These are phyloP conservation scores for Ardeotis arabs DNA, from an alignment of 2,113 vertebrate genomes.

Conservation along the genomic window DNA sequence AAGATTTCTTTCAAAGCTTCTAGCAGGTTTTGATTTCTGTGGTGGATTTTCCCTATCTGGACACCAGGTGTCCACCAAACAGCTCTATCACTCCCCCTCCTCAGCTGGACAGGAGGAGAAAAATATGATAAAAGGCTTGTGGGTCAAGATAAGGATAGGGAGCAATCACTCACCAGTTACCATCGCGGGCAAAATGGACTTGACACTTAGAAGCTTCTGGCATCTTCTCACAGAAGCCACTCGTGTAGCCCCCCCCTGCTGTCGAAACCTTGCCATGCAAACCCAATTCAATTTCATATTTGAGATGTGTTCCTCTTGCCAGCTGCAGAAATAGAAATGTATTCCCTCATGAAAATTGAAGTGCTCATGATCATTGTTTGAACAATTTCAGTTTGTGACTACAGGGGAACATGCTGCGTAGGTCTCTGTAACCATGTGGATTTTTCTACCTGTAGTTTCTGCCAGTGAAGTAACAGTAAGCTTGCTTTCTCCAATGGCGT, in stretches of 20 bases:
- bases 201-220: too few relatives aligned
- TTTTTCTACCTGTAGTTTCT: constrained; percentile 7
- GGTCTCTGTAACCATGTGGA: background rate
- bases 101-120: too few relatives aligned
- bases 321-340: background rate
- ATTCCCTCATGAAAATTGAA: constrained; percentile 16
- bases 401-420: background rate
- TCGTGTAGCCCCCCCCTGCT: too few relatives aligned
- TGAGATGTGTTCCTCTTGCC: background rate
- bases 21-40: background rate
- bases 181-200: too few relatives aligned
- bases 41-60: too few relatives aligned
- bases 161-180: too few relatives aligned
- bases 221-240: too few relatives aligned
- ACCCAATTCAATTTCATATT: background rate
- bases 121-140: too few relatives aligned
- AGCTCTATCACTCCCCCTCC: too few relatives aligned
- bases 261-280: background rate
- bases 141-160: too few relatives aligned
- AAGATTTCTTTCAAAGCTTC: background rate
- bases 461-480: background rate
- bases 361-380: background rate
- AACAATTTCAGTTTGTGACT: background rate
- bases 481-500: background rate
- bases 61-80: too few relatives aligned